Base-by-base conservation (phyloP, 2,113 vertebrate genomes). In the Seriola rivoliana region DNA sequence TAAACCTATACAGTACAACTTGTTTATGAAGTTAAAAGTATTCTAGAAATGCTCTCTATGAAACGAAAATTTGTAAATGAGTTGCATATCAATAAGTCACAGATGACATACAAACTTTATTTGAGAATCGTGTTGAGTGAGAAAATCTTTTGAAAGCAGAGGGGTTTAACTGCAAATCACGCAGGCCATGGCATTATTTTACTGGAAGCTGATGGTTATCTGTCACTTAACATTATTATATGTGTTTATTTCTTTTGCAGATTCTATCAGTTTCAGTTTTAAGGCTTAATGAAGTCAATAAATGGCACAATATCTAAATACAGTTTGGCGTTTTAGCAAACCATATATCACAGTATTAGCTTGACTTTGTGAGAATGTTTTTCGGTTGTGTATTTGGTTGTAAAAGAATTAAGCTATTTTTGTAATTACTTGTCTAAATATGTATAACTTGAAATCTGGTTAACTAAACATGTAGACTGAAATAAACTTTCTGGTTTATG, bases 401-500 rank as follows among this genome's bases (percentile, higher is more conserved):
- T 91, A 91, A 94, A 91, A 89, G 87, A 93, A 92, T 93, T 84
- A 92, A 93, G 91, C 92, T 94, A 93, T 95, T 95, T 94, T 95
- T 94, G 88, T 94, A 94, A 93, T 91, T 90, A 88, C 85, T 84
- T 89, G 78, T 92, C 68, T 87, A 84, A 89, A 85, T 89, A 85
- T 93, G 85, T 89, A 85, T 84, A 88, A 92, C 77, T 67, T 83
- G 68, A 93, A 84, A 83, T 91, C 79, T 90, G 83, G 85, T 93
- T 71, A 91, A 89, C 76, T 89, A 85, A 93, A 93, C 80, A 84
- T 91, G 86, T 91, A 91, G 89, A 92, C 59, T 84, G 75, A 93
- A 93, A 89, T 93, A 84, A 92, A 92, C 58, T 62, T 48, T 87
- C 48, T 73, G 58, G 79, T 66, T 84, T 62, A 69, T 88, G 82